phyloP scores from a whole-genome alignment of 2,113 vertebrate genomes.

The Aplodontia rufa region DNA sequence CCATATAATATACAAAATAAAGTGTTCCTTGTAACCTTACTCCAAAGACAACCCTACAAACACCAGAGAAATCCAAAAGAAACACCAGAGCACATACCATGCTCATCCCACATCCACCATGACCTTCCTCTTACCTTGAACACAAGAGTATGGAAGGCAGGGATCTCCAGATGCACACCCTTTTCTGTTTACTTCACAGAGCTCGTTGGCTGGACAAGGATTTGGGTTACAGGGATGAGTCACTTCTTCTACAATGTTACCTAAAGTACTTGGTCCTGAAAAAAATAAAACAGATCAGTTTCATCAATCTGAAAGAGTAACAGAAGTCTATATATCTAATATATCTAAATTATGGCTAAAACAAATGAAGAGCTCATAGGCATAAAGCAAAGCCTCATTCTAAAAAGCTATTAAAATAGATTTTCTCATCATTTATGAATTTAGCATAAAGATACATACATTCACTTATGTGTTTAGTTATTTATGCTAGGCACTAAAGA shows the following conservation, averaged over 20 bases:
- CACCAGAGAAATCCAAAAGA: neutral
- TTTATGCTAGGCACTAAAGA: neutral
- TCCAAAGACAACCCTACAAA: neutral
- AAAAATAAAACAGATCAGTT: conserved; percentile 50
- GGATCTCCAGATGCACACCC: conserved; percentile 91
- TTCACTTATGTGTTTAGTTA: neutral
- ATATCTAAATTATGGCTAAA: neutral
- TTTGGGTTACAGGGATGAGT: conserved; percentile 99
- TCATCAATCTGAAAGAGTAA: conserved; percentile 28
- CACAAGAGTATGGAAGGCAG: conserved; percentile 93
- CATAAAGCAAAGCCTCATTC: neutral
- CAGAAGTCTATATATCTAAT: neutral
- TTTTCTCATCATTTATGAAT: conserved; percentile 13
- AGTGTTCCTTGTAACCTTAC: neutral
- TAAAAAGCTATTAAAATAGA: neutral
- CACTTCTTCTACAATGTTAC: conserved; percentile 91
- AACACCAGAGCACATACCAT: neutral
- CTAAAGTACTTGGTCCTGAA: conserved; percentile 92
- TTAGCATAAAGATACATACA: conserved; percentile 12
- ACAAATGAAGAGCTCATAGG: neutral
- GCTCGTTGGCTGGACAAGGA: conserved; percentile 93
- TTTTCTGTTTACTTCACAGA: conserved; percentile 97
- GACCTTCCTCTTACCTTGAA: conserved; percentile 87
- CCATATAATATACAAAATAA: conserved; percentile 11
- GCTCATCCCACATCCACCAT: neutral